Base-by-base conservation (phyloP, 2,888 invertebrate species). In the Mesochorus sp. region DNA sequence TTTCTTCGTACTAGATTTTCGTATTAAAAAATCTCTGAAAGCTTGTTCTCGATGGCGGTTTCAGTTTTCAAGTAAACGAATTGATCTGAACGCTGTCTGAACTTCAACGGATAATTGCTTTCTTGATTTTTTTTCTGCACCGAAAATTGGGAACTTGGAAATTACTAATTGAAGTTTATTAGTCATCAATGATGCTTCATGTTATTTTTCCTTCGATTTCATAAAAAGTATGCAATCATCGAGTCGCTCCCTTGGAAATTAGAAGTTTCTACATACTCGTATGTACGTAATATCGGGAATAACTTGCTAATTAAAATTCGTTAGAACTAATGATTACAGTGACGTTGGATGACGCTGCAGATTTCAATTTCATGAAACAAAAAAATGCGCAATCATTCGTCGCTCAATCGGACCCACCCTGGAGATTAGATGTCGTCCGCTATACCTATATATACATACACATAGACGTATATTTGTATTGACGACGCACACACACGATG, bases 301-400 rank as follows among this genome's bases (percentile, higher is more conserved):
- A 55, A 64, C 37, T 39, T 66, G 73, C 47, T 66, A 57, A 73
- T 66, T 39, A n/a, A 59, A 39, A n/a, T 57, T 57, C 19, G 12
- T 57, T 59, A 26, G 26, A 73, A 59, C 10, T 57, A 10, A 14
- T 31, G 8, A 6, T 3, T 34, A 19, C 14, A 34, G n/a, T 44
- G 34, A 39, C 31, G 61, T 34, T 44, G 8, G 31, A 67, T 67
- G 51, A 74, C 44, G 8, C 2, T 14, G 28, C 10, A 14, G 26
- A 49, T 64, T 57, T 6, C 26, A 26, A 57, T 53, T 67, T 24
- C 21, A 42, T 14, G n/a, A 44, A 2, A 34, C 42, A 5, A 1
- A n/a, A n/a, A n/a, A 34, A 44, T 61, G 10, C 67, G 59, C 19
- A 67, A 61, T 67, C 24, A 19, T 26, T 14, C 24, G 14, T 55